A percentile compares a stretch with the other conserved stretches of the same genome.
Evolutionary conservation across 1,140 invertebrate genomes (phyloP).

Genomic region (Drosophila carrolli): DNA sequence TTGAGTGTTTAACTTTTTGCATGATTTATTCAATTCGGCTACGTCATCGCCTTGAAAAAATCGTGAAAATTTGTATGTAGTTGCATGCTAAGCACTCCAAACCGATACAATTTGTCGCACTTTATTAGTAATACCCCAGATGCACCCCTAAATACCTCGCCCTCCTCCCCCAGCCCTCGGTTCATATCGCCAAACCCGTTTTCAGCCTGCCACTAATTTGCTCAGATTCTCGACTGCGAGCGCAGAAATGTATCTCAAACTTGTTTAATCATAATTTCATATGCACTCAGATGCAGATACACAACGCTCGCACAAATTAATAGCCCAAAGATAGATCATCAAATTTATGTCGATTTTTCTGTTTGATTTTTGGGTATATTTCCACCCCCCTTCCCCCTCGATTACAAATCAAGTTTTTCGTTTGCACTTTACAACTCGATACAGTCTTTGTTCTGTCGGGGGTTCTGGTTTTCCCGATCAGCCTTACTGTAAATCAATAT

Average conservation of each 20-base stretch:
- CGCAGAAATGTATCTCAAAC: constrained; percentile 40
- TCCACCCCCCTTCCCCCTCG: background rate
- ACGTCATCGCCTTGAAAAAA: constrained; percentile 54
- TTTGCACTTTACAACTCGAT: constrained; percentile 24
- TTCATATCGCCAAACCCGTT: constrained; percentile 15
- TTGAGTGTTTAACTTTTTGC: constrained; percentile 47
- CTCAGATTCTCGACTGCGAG: constrained; percentile 10
- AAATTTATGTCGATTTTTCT: constrained; percentile 15
- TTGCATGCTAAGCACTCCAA: constrained; percentile 15
- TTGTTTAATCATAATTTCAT: constrained; percentile 55
- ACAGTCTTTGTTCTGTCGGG: constrained; percentile 7
- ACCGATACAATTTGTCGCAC: constrained; percentile 44
- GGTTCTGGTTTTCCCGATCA: constrained; percentile 20
- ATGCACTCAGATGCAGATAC: constrained; percentile 33
- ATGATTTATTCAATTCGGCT: constrained; percentile 55
- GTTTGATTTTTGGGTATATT: constrained; percentile 12
- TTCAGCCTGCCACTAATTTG: constrained; percentile 13
- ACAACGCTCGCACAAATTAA: constrained; percentile 29
- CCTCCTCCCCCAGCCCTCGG: background rate
- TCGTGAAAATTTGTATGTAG: constrained; percentile 24
- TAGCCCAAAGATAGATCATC: constrained; percentile 48
- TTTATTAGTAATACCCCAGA: constrained; percentile 23
- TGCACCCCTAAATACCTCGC: background rate
- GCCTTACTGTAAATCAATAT: constrained; percentile 49
- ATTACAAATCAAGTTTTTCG: constrained; percentile 27